Evolutionary conservation across 2,797 vertebrate genomes (phyloP).

Genomic region (Macropus fuliginosus): DNA sequence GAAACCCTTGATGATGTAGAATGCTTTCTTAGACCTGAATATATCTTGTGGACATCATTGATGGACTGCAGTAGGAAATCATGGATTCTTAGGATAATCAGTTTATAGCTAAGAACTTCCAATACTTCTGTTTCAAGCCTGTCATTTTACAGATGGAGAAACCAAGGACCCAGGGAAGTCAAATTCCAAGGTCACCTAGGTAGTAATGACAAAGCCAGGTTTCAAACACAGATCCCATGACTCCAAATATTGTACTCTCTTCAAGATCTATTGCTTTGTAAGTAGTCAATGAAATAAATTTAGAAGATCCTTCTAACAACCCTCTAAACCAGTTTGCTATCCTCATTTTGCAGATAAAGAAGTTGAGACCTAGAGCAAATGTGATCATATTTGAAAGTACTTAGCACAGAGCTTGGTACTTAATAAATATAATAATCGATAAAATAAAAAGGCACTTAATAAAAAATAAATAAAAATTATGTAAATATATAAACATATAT

Average conservation of each 20-base stretch:
- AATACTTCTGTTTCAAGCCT: background rate
- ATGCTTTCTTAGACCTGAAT: background rate
- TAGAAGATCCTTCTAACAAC: background rate
- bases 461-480: background rate
- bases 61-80: background rate
- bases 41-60: background rate
- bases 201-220: background rate
- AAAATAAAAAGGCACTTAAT: background rate
- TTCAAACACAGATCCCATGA: background rate
- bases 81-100: background rate
- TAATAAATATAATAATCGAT: background rate
- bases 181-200: background rate
- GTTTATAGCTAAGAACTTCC: background rate
- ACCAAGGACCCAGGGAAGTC: background rate
- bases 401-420: background rate
- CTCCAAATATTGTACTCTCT: background rate
- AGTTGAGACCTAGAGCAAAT: background rate
- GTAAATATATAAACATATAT: too few relatives aligned
- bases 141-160: background rate
- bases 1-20: background rate
- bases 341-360: slow-evolving; percentile 7
- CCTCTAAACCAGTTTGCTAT: slow-evolving; percentile 32
- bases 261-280: background rate
- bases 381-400: background rate
- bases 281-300: background rate